Conservation (phyloP, 2,113 vertebrate species). For the Furnarius figulus region DNA sequence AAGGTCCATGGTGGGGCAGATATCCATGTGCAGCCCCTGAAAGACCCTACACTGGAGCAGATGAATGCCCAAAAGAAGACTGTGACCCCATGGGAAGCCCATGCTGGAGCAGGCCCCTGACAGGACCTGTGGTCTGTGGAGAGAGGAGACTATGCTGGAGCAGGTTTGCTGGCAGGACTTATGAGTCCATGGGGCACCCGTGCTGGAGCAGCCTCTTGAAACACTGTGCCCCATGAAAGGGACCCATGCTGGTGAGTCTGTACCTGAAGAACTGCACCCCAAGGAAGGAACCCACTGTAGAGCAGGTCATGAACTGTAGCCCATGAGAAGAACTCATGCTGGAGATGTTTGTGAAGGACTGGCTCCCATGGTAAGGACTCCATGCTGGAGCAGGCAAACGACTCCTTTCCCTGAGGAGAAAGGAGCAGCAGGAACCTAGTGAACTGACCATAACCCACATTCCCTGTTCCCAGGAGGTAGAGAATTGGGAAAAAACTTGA, state of each 20-base stretch:
- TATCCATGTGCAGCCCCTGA: background rate
- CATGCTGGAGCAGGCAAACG: background rate
- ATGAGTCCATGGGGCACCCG: background rate
- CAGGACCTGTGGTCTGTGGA: rapidly evolving
- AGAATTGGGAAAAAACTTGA: background rate
- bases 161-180: background rate
- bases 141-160: background rate
- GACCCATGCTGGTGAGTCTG: no score
- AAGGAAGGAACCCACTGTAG: background rate
- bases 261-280: no score
- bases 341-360: background rate
- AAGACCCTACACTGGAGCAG: background rate
- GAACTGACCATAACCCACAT: background rate
- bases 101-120: background rate
- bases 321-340: background rate
- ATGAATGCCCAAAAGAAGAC: background rate
- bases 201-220: background rate
- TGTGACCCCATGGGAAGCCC: background rate
- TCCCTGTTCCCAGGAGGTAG: background rate
- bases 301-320: background rate
- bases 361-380: background rate
- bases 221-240: no score
- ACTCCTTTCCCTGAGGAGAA: background rate
- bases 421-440: background rate
- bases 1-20: background rate